Base-by-base conservation (phyloP, 2,888 invertebrate species). In the Branchinecta sandiegonensis region DNA sequence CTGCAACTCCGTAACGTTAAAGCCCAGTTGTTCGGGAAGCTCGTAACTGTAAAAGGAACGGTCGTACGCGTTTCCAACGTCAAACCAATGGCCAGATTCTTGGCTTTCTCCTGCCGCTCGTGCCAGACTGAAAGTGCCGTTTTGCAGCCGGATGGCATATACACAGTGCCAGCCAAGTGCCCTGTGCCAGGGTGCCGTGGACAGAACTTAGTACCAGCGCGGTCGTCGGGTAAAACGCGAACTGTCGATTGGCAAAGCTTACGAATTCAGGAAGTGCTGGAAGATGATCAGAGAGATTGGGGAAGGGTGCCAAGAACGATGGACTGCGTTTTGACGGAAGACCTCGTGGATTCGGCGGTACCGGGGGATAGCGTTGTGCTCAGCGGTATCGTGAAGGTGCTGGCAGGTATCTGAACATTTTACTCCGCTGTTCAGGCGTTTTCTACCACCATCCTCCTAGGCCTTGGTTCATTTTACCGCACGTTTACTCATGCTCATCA, bases 311-410 rank as follows among this genome's bases (percentile, higher is more conserved):
- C 91, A 2, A 81, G 87, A 71, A 87, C 86, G 72, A 82, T 95
- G 47, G 93, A 94, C 76, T 88, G 94, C 76, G 90, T 94, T 77
- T 79, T 95, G 9, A 84, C 85, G 68, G 84, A 87, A 70, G 92
- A 93, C 78, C 80, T 94, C 65, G 90, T 92, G 1, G 87, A 90
- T 72, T 81, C 84, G 46, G 90, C 92, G 72, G 84, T 87, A 72
- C 90, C 94, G 12, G 95, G 95, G 2, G 93, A 94, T 80, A 86
- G 90, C 73, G 83, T 95, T 0, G 87, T 88, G 13, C 81, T 95
- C 11, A 88, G 88, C 69, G 96, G 95, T 48, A 84, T 93, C 71
- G 84, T 95, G 23, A 91, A 89, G 81, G 86, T 87, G 74, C 17
- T 56, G 73, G 68, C 70, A 64, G 14, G 11, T 13, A 65, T 37